phyloP scores from a whole-genome alignment of 2,888 invertebrate species.

The Odontocerum albicorne region DNA sequence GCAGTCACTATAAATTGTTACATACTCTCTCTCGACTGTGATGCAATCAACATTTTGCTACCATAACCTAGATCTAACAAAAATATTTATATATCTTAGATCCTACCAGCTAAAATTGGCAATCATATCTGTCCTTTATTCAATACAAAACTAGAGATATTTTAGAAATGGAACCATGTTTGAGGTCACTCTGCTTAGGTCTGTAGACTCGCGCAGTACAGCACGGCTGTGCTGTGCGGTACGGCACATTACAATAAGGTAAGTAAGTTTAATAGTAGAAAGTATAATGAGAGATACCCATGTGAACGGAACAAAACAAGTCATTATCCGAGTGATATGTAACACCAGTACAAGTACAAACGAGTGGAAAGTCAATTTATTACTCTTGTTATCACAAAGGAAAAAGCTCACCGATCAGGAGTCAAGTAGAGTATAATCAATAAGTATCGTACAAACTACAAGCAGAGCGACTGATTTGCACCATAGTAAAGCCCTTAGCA shows the following conservation, averaged over 20 bases:
- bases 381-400: conserved; percentile 10
- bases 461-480: conserved; percentile 36
- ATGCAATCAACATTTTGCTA: conserved; percentile 15
- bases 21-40: conserved; percentile 1
- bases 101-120: conserved; percentile 35
- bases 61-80: conserved; percentile 32
- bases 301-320: not conserved
- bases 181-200: conserved; percentile 32
- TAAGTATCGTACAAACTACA: conserved; percentile 1
- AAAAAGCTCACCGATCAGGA: conserved; percentile 6
- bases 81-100: conserved; percentile 35
- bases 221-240: no score
- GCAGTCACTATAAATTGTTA: conserved; percentile 16
- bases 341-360: conserved; percentile 18
- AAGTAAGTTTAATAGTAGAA: no score
- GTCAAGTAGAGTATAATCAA: not conserved
- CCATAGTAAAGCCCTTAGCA: conserved; percentile 31
- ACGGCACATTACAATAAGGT: not conserved
- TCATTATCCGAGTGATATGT: conserved; percentile 23
- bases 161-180: conserved; percentile 37
- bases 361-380: conserved; percentile 2
- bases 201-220: no score
- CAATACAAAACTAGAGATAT: conserved; percentile 37
- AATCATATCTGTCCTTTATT: conserved; percentile 34
- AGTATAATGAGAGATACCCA: no score